phyloP scores from a whole-genome alignment of 1,140 invertebrate genomes.

The Bombus polaris region DNA sequence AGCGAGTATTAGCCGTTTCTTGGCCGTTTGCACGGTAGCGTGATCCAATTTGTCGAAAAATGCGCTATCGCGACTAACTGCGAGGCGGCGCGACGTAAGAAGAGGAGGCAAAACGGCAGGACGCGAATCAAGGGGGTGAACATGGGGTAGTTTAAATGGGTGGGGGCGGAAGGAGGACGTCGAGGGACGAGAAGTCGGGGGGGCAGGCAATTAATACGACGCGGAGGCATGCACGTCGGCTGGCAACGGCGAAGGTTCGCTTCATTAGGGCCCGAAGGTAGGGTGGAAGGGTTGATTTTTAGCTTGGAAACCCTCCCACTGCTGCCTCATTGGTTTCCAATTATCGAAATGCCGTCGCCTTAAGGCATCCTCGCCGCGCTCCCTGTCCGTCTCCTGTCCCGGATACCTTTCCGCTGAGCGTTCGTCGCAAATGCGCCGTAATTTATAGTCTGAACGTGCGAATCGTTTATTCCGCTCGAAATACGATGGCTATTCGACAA shows the following conservation, averaged over 20 bases:
- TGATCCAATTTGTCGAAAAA: constrained; percentile 82
- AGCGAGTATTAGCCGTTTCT: constrained; percentile 60
- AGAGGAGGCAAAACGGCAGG: constrained; percentile 56
- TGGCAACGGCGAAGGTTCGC: constrained; percentile 75
- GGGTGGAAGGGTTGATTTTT: constrained; percentile 77
- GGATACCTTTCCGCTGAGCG: constrained; percentile 25
- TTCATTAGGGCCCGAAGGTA: constrained; percentile 76
- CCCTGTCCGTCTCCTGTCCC: constrained; percentile 44
- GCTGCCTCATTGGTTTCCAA: constrained; percentile 74
- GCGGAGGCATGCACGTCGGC: constrained; percentile 77
- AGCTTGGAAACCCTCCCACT: constrained; percentile 71
- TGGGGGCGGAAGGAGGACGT: constrained; percentile 68
- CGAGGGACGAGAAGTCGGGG: constrained; percentile 61
- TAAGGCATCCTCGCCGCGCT: constrained; percentile 59
- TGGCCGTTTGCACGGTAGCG: constrained; percentile 74
- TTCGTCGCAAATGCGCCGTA: constrained; percentile 49
- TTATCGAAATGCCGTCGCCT: constrained; percentile 74
- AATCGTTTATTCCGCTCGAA: constrained; percentile 22
- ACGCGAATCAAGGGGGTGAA: constrained; percentile 7
- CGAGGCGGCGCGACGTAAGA: constrained; percentile 55
- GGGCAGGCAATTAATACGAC: constrained; percentile 79
- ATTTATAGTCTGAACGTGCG: constrained; percentile 58
- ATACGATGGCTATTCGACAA: not conserved
- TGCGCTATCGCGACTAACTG: constrained; percentile 73
- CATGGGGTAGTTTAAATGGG: constrained; percentile 10